Base-by-base conservation (phyloP, 2,888 invertebrate species). In the Apamea epomidion region DNA sequence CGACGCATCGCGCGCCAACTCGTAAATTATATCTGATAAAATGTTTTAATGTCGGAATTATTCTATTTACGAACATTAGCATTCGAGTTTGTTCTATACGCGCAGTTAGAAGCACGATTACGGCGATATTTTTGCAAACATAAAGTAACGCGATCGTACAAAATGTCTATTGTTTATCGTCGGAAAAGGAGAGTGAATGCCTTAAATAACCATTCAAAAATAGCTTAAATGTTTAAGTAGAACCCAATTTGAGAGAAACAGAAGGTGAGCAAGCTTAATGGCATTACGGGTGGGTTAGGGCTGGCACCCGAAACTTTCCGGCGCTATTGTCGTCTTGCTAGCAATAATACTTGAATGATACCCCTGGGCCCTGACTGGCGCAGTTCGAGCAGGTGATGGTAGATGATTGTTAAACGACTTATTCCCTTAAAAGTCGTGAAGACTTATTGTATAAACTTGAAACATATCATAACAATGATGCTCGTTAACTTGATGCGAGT, bases 1-100 rank as follows among this genome's bases (percentile, higher is more conserved):
- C 89, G 88, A 84, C 86, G 88, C 87, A 88, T 86, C 85, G 84
- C 85, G 85, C 80, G 84, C 81, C 71, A 69, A 76, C 87, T 87
- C 90, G 88, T 91, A 91, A 92, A 92, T 93, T 93, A 91, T 87
- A 88, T 87, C 86, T 87, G 90, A 91, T 91, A 91, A 89, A 89
- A 91, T 89, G 87, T 88, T 91, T 90, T 87, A 88, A 90, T 84
- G 86, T 81, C 83, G 62, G 76, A 89, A 90, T 90, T 87, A 87
- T 90, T 91, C 84, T 88, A 88, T 89, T 90, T 89, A 85, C 83
- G 72, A 85, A 84, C 83, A 88, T 90, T 90, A 85, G 82, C 80
- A 76, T 83, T 82, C 48, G 62, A 76, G 74, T 90, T 87, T 80
- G 89, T 78, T 67, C 78, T 82, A 83, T 68, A 80, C 81, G 77